Evolutionary conservation across 2,888 invertebrate genomes (phyloP), one percentile per base, ranked within the genome.

Genomic region (Kryphioiulus occultus): DNA sequence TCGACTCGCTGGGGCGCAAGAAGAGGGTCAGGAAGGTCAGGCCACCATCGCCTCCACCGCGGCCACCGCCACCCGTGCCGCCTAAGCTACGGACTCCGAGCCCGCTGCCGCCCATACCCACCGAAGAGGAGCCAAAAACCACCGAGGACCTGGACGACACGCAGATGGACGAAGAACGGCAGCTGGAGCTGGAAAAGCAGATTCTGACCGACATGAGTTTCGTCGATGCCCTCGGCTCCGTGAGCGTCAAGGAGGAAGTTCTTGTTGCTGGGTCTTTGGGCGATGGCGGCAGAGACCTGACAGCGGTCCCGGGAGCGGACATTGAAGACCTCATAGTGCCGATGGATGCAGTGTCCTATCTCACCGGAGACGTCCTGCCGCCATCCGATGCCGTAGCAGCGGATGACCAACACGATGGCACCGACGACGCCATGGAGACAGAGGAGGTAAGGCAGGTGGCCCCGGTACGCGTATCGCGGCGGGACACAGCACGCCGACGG

Each of bases 41-140:
- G 85, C 1, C 19, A 3, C 26, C 44, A 3, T 68, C 68, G 15
- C 53, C 68, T 3, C 84, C 85, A 9, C 47, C 85, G 17, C 5
- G 82, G 10, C 87, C 78, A 9, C 82, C 68, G 1, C 87, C 42
- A 1, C 42, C 32, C 5, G 22, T 85, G 30, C 85, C 87, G 32
- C 86, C 86, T 1, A 86, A 86, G 22, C 32, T 86, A 32, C 15
- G 86, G 26, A 86, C 35, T 17, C 59, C 68, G 19, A 86, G 47
- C 30, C 39, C 59, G 32, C 84, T 84, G 19, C 84, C 84, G 19
- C 84, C 85, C 85, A 85, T 85, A 3, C 85, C 85, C 30, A 44
- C 85, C 3, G 19, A 85, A 22, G 2, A 1, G 3, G 83, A 83
- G 32, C 83, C 4, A 4, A 22, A 26, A 10, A 1, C 32, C 82